Evolutionary conservation across 2,888 invertebrate genomes (phyloP), one percentile per base, ranked within the genome.

Genomic region (Lepetodrilus schrolli): DNA sequence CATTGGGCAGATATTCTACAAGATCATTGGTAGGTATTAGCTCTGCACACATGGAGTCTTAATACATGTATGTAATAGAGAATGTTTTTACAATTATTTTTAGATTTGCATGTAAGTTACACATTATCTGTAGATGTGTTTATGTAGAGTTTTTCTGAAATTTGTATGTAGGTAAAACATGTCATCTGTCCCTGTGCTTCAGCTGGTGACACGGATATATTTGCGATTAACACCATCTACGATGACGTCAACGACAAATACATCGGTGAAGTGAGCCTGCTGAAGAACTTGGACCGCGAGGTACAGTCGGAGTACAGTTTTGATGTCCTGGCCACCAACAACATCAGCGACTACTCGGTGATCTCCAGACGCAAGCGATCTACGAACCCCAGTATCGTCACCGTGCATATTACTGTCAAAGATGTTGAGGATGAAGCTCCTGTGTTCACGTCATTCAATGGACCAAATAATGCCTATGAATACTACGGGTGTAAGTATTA

Each of bases 281-380:
- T 95, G 83, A 93, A 93, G 79, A 93, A 94, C 1, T 94, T 97
- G 80, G 97, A 97, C 87, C 92, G 96, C 36, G 96, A 96, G 88
- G 92, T 93, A 66, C 93, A 93, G 72, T 93, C 94, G 49, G 93
- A 93, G 10, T 97, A 96, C 88, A 92, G 93, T 1, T 92, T 97
- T 47, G 94, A 94, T 50, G 93, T 97, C 66, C 93, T 95, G 87
- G 96, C 96, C 0, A 95, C 95, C 80, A 96, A 96, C 86, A 95
- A 95, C 72, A 91, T 92, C 49, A 79, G 80, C 17, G 84, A 86
- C 70, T 84, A 86, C 74, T 79, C 74, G 0, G 85, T 88, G 0
- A 81, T 82, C 43, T 79, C 81, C 2, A 70, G 71, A 26, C 74
- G 83, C 2, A 76, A 74, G n/a, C 76, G 83, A 5, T 80, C 82